Base-by-base conservation (phyloP, 2,888 invertebrate species). In the Dendrolimus houi region DNA sequence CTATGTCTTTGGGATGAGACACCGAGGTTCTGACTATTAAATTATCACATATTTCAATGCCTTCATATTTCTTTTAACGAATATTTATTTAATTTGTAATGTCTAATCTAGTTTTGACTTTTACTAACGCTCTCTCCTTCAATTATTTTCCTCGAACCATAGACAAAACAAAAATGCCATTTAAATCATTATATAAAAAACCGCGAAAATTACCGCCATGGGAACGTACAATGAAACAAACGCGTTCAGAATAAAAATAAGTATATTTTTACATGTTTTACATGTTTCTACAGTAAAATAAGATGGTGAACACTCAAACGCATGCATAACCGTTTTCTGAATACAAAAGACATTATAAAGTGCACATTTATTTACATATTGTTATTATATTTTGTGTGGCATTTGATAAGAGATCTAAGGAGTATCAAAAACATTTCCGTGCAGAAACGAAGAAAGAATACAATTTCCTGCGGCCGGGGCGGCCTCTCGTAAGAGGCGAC, bases 201-300 rank as follows among this genome's bases (percentile, higher is more conserved):
- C 77, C 77, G 87, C 78, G 83, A 88, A 90, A 89, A 90, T 89
- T 87, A 78, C 77, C 77, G 77, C 47, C 88, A 82, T 88, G 89
- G 86, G 89, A 89, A 89, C 87, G 83, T 83, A 85, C 85, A 85
- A 86, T 88, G 75, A 82, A 77, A 67, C 69, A 78, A 71, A 80
- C 83, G 85, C 85, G 85, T 67, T 70, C 73, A 66, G 87, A 87
- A 90, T 90, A 83, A 87, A 86, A 85, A 89, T 86, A 14, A 77
- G 79, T 69, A 68, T 72, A 81, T 83, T 88, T 87, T 89, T 86
- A 88, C 89, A 87, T 88, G 87, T 88, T 87, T 89, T 86, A 88
- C 89, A 87, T 88, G 87, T 87, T 86, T 86, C 79, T 78, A 79
- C 87, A 81, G 88, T 89, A 88, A 87, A 88, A 78, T 77, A 69